These are phyloP conservation scores for Loris lydekkerianus DNA, from an alignment of 2,797 vertebrate genomes.

Conservation along the genomic window DNA sequence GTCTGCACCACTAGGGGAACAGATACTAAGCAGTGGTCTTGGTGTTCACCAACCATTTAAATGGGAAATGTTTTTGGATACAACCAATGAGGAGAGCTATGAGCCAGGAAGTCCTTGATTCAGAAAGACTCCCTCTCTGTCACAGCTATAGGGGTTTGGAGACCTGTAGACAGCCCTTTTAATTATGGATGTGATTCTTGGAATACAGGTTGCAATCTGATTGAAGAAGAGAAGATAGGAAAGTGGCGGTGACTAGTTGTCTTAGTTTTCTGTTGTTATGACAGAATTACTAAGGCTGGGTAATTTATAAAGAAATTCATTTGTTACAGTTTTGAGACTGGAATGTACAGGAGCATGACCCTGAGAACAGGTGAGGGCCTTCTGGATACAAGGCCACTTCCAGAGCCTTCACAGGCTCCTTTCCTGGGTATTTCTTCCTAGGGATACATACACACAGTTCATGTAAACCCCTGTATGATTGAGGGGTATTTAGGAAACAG, in stretches of 20 bases:
- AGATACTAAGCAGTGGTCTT: background rate
- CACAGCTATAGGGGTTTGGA: background rate
- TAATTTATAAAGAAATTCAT: background rate
- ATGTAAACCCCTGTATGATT: background rate
- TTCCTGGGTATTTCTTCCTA: background rate
- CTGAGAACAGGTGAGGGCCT: background rate
- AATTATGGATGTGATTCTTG: background rate
- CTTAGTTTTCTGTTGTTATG: background rate
- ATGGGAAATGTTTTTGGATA: background rate
- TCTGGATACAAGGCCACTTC: background rate
- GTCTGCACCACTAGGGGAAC: background rate
- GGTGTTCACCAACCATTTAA: background rate
- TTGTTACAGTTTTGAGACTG: background rate
- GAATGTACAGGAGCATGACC: background rate
- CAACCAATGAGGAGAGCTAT: background rate
- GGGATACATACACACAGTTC: background rate
- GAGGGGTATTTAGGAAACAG: background rate
- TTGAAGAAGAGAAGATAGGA: background rate
- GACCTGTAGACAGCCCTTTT: background rate
- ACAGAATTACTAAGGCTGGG: background rate
- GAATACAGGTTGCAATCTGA: background rate
- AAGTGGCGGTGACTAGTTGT: background rate
- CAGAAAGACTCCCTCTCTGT: background rate
- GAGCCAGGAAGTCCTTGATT: background rate
- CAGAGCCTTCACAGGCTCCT: background rate